These are phyloP conservation scores for Dendroctonus ponderosae DNA, from an alignment of 1,140 invertebrate genomes.

Conservation along the genomic window DNA sequence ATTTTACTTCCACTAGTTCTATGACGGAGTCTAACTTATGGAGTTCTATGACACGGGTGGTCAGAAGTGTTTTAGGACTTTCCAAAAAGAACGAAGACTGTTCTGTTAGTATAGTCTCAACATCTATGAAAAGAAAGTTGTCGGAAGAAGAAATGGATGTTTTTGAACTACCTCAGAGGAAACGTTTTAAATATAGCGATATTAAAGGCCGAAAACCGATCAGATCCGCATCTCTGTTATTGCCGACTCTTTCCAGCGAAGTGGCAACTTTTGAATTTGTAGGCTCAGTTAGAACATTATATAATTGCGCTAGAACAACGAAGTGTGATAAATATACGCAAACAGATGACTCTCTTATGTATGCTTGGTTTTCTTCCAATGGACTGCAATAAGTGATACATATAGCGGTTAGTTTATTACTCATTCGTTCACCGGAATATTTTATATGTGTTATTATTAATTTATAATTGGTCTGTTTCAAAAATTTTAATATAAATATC, in stretches of 20 bases:
- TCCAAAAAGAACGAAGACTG: constrained; percentile 11
- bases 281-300: constrained; percentile 22
- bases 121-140: constrained; percentile 29
- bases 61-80: constrained; percentile 35
- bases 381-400: too few relatives aligned
- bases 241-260: neutral
- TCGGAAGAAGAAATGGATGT: constrained; percentile 13
- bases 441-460: too few relatives aligned
- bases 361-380: constrained; percentile 7
- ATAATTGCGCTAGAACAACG: constrained; percentile 15
- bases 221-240: constrained; percentile 13
- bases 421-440: too few relatives aligned
- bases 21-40: constrained; percentile 35
- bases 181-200: constrained; percentile 42
- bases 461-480: too few relatives aligned
- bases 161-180: constrained; percentile 21
- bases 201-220: constrained; percentile 39
- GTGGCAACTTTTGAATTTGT: constrained; percentile 21
- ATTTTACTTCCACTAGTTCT: constrained; percentile 6
- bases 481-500: too few relatives aligned
- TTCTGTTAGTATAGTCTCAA: constrained; percentile 1
- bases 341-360: constrained; percentile 38
- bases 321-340: constrained; percentile 39
- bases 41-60: constrained; percentile 36
- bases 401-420: too few relatives aligned